Conservation (phyloP, 2,113 vertebrate species). For the Platysternon megacephalum region DNA sequence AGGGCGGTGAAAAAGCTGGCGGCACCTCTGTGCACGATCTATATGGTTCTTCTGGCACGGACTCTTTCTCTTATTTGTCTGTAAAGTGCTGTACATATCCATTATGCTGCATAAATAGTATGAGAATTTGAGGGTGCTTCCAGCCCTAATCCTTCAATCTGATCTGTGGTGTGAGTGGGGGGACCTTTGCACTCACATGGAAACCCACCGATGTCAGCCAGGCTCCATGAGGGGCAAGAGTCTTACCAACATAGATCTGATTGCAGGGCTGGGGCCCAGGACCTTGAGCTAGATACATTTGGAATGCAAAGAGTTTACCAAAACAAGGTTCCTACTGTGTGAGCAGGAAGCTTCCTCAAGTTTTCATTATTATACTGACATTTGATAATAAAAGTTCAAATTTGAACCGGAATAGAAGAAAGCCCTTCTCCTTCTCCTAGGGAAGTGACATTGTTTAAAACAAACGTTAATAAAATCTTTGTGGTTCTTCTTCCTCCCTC, state of each 20-base stretch:
- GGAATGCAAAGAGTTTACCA: neutral
- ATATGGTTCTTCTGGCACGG: neutral
- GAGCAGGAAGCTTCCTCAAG: accelerated
- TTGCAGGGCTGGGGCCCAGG: accelerated
- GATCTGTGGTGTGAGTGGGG: neutral
- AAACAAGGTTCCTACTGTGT: accelerated
- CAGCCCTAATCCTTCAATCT: neutral
- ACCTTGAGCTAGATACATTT: accelerated
- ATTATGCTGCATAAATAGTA: no score
- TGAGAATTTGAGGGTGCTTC: neutral
- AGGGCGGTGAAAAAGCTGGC: no score
- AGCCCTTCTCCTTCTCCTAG: neutral
- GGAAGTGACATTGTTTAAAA: neutral
- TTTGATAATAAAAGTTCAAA: neutral
- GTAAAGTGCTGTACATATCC: neutral
- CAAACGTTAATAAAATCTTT: neutral
- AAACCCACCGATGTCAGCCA: no score
- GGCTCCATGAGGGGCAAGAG: neutral
- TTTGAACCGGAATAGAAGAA: neutral
- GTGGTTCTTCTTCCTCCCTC: neutral
- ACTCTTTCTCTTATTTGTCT: accelerated
- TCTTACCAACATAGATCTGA: accelerated
- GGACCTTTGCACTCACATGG: neutral
- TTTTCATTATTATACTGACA: neutral
- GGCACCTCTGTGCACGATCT: no score